phyloP scores from a whole-genome alignment of 2,888 invertebrate genomes.

The Abrostola tripartita region DNA sequence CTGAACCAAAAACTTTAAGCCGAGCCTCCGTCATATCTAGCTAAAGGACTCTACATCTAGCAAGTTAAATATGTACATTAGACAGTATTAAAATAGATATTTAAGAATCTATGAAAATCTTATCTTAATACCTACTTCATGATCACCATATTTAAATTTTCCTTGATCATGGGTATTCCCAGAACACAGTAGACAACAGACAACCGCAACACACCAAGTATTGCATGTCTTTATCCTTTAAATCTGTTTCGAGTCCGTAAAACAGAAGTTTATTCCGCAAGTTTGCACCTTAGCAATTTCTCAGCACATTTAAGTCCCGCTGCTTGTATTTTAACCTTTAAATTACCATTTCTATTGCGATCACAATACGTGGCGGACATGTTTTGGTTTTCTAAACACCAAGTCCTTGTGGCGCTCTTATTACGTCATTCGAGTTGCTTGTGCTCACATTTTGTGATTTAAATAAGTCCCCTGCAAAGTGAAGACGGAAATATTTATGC shows the following conservation, averaged over 20 bases:
- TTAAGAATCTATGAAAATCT: no score
- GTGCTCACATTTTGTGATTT: conserved; percentile 26
- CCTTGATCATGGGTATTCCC: conserved; percentile 36
- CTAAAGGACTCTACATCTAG: no score
- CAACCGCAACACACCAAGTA: conserved; percentile 23
- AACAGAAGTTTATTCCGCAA: conserved; percentile 32
- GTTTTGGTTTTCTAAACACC: conserved; percentile 44
- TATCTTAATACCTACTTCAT: neutral
- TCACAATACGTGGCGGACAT: conserved; percentile 43
- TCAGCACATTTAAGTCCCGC: conserved; percentile 27
- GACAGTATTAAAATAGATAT: no score
- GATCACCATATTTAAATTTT: conserved; percentile 15
- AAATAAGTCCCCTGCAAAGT: conserved; percentile 23
- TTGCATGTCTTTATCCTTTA: conserved; percentile 6
- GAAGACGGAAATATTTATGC: conserved; percentile 13
- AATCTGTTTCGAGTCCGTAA: conserved; percentile 22
- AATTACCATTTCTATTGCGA: conserved; percentile 52
- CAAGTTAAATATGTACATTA: no score
- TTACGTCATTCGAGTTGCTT: conserved; percentile 43
- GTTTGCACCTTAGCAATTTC: conserved; percentile 36
- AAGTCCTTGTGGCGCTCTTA: conserved; percentile 33
- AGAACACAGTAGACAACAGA: conserved; percentile 5
- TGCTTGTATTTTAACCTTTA: conserved; percentile 42
- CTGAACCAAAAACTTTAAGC: no score
- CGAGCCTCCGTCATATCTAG: no score